phyloP scores from a whole-genome alignment of 2,113 vertebrate species.

The Lanius collurio region DNA sequence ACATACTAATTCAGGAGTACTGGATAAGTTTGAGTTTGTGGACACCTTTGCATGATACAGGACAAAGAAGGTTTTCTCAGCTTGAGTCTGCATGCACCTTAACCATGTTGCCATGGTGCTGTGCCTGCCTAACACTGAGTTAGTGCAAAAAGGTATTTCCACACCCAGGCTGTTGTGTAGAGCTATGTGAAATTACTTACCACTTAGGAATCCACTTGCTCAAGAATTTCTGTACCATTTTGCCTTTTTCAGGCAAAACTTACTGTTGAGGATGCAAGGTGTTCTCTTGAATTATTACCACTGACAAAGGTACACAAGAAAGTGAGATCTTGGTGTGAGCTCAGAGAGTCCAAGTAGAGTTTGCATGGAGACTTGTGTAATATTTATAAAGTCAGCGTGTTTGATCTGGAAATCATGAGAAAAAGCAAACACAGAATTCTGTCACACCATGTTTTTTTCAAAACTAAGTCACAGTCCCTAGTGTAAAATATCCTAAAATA shows the following conservation, averaged over 20 bases:
- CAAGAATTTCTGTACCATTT: not conserved
- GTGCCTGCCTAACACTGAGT: not conserved
- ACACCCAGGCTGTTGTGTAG: not conserved
- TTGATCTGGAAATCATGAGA: conserved; percentile 40
- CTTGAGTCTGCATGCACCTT: not conserved
- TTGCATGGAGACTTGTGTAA: not conserved
- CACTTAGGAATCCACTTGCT: not conserved
- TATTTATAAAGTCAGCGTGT: conserved; percentile 8
- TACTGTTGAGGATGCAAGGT: not conserved
- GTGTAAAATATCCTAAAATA: not conserved
- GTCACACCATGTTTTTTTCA: not conserved
- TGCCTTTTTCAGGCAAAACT: not conserved
- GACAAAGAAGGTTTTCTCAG: not conserved
- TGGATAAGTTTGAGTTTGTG: not conserved
- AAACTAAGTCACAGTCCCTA: not conserved
- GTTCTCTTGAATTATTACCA: not conserved
- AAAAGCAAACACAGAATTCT: not conserved
- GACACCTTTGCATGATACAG: not conserved
- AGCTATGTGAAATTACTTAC: not conserved
- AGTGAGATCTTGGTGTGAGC: not conserved
- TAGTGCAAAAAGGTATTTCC: not conserved
- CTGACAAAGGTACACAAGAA: not conserved
- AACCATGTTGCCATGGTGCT: not conserved
- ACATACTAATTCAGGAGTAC: not conserved
- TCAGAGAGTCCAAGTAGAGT: not conserved